A percentile compares a stretch with the other conserved stretches of the same genome.
These are phyloP conservation scores for Stenichneumon culpator DNA, from an alignment of 2,888 invertebrate genomes.

Conservation along the genomic window DNA sequence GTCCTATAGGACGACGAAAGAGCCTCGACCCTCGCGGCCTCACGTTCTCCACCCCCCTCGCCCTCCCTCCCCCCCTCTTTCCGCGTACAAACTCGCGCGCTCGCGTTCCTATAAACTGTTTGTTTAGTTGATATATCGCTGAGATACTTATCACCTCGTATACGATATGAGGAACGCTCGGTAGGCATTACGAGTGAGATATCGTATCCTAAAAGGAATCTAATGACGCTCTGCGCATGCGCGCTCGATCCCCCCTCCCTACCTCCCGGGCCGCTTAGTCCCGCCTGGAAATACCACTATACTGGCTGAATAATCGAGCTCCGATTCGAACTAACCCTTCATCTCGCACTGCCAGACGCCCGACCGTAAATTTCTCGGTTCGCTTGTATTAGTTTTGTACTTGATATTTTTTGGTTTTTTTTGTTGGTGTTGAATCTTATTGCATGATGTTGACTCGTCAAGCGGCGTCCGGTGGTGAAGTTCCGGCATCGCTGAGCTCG, in stretches of 20 bases:
- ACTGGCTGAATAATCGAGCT: slow-evolving; percentile 54
- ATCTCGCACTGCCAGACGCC: slow-evolving; percentile 42
- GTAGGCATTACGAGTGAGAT: slow-evolving; percentile 76
- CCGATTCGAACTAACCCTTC: slow-evolving; percentile 50
- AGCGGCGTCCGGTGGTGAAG: too few species aligned
- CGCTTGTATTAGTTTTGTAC: slow-evolving; percentile 1
- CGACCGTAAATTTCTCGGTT: slow-evolving; percentile 35
- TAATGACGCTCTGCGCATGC: slow-evolving; percentile 75
- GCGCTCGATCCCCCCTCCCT: slow-evolving; percentile 15
- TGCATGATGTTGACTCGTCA: too few species aligned
- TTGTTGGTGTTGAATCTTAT: background rate
- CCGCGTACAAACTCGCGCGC: slow-evolving; percentile 63
- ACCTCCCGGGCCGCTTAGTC: slow-evolving; percentile 7
- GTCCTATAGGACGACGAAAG: slow-evolving; percentile 10
- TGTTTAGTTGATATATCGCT: slow-evolving; percentile 83
- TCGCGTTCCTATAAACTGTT: slow-evolving; percentile 80
- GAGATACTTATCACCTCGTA: slow-evolving; percentile 83
- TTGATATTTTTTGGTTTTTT: slow-evolving; percentile 23
- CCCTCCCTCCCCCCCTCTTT: slow-evolving; percentile 32
- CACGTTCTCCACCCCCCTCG: slow-evolving; percentile 33
- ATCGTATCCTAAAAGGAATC: slow-evolving; percentile 81
- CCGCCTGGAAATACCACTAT: slow-evolving; percentile 11
- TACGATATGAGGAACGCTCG: slow-evolving; percentile 76
- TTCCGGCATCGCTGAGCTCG: too few species aligned
- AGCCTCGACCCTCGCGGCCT: slow-evolving; percentile 39